These are phyloP conservation scores for rabbit (Oryctolagus cuniculus) DNA, from an alignment of 2,113 vertebrate species.

Conservation along the genomic window mOryCun1.1 NC_091442.1:89850501-89851000, in stretches of 20 bases:
- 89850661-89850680: neutral
- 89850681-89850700: neutral
- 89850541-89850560: neutral
- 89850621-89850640: neutral
- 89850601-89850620: neutral
- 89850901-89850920: neutral
- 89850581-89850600: neutral
- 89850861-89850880: neutral
- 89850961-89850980: neutral
- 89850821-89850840: neutral
- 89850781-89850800: slow-evolving; percentile 10
- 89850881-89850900: neutral
- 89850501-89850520: too few relatives aligned
- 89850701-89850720: neutral
- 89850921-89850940: neutral
- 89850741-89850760: neutral
- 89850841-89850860: neutral
- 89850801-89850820: neutral
- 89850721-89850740: neutral
- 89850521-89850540: too few relatives aligned
- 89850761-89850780: neutral
- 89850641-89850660: neutral
- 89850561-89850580: neutral
- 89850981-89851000: neutral
- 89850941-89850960: neutral